These are phyloP conservation scores for Andrena cerasifolii DNA, from an alignment of 1,140 invertebrate species.

Conservation along the genomic window DNA sequence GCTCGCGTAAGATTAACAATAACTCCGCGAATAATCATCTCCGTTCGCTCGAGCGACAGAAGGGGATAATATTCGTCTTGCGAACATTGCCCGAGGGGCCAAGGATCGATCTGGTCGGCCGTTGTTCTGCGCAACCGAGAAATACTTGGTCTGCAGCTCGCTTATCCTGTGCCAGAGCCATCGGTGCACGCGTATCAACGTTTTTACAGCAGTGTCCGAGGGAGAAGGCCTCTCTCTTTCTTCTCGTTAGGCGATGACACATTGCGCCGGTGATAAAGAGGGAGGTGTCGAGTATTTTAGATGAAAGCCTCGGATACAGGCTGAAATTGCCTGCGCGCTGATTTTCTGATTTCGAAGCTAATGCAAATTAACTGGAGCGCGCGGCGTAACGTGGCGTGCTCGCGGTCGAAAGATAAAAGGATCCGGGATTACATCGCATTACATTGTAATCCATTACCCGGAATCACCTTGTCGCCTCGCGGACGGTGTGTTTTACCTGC, in stretches of 20 bases:
- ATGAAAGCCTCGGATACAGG: constrained; percentile 25
- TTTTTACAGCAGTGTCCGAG: too few relatives aligned
- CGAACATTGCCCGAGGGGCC: too few relatives aligned
- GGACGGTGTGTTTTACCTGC: constrained; percentile 4
- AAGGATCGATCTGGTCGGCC: neutral
- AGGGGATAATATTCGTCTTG: neutral
- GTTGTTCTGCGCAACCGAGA: too few relatives aligned
- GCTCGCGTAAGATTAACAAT: neutral
- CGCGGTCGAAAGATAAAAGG: constrained; percentile 38
- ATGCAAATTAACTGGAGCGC: constrained; percentile 39
- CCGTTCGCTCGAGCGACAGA: neutral
- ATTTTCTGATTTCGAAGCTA: constrained; percentile 35
- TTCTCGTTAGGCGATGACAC: constrained; percentile 22
- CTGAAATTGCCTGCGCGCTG: constrained; percentile 12
- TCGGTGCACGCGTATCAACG: neutral
- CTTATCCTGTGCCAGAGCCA: too few relatives aligned
- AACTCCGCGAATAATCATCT: constrained; percentile 4
- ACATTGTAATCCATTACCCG: constrained; percentile 51
- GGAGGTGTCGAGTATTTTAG: constrained; percentile 23
- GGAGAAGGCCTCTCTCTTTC: neutral
- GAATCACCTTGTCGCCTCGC: constrained; percentile 31
- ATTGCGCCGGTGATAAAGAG: constrained; percentile 21
- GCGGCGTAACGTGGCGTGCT: constrained; percentile 23
- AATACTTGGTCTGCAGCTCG: too few relatives aligned
- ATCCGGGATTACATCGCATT: constrained; percentile 49